These are phyloP conservation scores for Xylocopa sonorina DNA, from an alignment of 1,140 invertebrate species.

Conservation along the genomic window DNA sequence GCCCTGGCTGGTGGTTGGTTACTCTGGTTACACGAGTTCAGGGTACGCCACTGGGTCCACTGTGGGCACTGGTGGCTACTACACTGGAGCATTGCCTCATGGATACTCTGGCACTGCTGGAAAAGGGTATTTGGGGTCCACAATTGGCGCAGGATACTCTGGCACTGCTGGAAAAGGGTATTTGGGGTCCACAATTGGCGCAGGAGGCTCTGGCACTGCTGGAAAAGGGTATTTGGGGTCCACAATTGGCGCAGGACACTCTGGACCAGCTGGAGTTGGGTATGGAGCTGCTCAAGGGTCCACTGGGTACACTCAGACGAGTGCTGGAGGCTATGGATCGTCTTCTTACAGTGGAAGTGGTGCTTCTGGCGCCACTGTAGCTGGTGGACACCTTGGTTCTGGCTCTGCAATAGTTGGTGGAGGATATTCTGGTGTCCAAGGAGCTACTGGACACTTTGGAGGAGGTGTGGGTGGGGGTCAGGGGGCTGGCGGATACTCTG, in stretches of 20 bases:
- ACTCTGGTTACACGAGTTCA: conserved; percentile 76
- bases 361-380: too few species aligned
- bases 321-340: neutral
- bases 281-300: neutral
- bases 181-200: too few species aligned
- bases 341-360: neutral
- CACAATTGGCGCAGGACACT: conserved; percentile 21
- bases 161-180: too few species aligned
- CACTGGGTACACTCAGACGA: neutral
- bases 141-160: conserved; percentile 1
- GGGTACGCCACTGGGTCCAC: conserved; percentile 30
- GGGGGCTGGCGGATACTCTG: neutral
- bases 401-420: too few species aligned
- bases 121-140: too few species aligned
- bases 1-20: conserved; percentile 90
- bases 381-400: too few species aligned
- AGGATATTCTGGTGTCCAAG: too few species aligned
- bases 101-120: conserved; percentile 26
- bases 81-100: conserved; percentile 36
- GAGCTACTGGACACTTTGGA: neutral
- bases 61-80: conserved; percentile 32
- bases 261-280: conserved; percentile 24
- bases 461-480: neutral
- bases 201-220: conserved; percentile 24
- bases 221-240: conserved; percentile 17